Percentiles rank a stretch among this genome's conserved stretches.
phyloP scores from a whole-genome alignment of 2,113 vertebrate genomes.

The Mola mola region DNA sequence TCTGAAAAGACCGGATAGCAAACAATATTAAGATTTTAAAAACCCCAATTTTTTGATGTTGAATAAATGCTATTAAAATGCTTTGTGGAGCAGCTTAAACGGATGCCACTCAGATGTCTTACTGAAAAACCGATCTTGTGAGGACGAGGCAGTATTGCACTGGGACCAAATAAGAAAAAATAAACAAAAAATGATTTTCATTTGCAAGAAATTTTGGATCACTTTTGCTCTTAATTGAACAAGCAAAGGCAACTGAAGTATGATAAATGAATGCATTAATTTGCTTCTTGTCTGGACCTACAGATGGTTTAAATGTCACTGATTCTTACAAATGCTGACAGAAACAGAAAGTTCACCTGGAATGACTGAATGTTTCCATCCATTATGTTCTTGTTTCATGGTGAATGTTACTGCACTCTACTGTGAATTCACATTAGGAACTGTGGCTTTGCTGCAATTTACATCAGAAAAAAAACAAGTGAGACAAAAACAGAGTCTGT shows the following conservation, averaged over 20 bases:
- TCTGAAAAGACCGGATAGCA: background rate
- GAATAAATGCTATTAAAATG: background rate
- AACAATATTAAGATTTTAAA: too few relatives aligned
- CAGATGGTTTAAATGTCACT: constrained; percentile 11
- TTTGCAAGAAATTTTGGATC: background rate
- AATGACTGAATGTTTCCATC: constrained; percentile 51
- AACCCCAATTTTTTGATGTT: background rate
- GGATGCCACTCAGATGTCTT: background rate
- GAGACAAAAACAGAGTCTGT: too few relatives aligned
- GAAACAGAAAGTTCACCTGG: constrained; percentile 2
- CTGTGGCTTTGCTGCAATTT: too few relatives aligned
- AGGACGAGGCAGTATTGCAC: constrained; percentile 15
- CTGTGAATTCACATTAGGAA: too few relatives aligned
- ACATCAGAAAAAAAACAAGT: too few relatives aligned
- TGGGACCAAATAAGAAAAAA: background rate
- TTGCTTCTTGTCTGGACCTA: too few relatives aligned
- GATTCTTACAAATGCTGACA: constrained; percentile 24
- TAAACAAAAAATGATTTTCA: too few relatives aligned
- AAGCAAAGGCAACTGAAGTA: background rate
- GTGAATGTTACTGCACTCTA: too few relatives aligned
- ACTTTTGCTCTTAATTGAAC: background rate
- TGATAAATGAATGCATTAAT: too few relatives aligned
- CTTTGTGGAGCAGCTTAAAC: background rate
- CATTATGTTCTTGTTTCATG: constrained; percentile 4
- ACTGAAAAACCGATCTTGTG: constrained; percentile 29